These are phyloP conservation scores for Eulithis prunata DNA, from an alignment of 2,888 invertebrate genomes.

Conservation along the genomic window DNA sequence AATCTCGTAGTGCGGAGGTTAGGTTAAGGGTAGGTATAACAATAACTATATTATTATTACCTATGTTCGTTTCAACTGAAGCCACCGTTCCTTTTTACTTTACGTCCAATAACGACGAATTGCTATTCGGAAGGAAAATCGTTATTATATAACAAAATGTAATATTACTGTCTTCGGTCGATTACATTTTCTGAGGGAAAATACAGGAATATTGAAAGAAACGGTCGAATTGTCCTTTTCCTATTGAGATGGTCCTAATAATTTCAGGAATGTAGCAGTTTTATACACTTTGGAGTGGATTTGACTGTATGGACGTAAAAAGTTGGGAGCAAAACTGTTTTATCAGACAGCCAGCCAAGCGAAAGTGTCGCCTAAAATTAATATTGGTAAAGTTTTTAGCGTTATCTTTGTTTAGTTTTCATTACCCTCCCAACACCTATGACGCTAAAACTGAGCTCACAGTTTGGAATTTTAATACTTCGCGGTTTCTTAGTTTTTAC, in stretches of 20 bases:
- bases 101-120: conserved; percentile 76
- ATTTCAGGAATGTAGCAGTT: conserved; percentile 60
- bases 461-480: conserved; percentile 15
- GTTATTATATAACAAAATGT: conserved; percentile 70
- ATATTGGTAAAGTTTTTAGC: conserved; percentile 34
- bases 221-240: conserved; percentile 65
- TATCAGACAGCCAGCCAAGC: conserved; percentile 31
- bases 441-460: conserved; percentile 21
- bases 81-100: conserved; percentile 64
- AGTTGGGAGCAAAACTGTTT: conserved; percentile 28
- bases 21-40: conserved; percentile 70
- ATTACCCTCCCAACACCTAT: conserved; percentile 34
- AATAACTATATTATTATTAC: conserved; percentile 77
- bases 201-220: conserved; percentile 67
- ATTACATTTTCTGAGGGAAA: conserved; percentile 65
- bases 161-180: conserved; percentile 66
- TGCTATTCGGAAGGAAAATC: conserved; percentile 70
- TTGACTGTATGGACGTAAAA: conserved; percentile 50
- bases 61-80: conserved; percentile 71
- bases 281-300: conserved; percentile 58
- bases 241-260: conserved; percentile 62
- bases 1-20: conserved; percentile 49
- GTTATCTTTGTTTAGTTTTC: conserved; percentile 37
- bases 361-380: conserved; percentile 32
- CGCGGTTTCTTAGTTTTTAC: neutral